A percentile compares a stretch with the other conserved stretches of the same genome.
These are phyloP conservation scores for Cryptophagus acutangulus DNA, from an alignment of 2,888 invertebrate genomes.

Conservation along the genomic window DNA sequence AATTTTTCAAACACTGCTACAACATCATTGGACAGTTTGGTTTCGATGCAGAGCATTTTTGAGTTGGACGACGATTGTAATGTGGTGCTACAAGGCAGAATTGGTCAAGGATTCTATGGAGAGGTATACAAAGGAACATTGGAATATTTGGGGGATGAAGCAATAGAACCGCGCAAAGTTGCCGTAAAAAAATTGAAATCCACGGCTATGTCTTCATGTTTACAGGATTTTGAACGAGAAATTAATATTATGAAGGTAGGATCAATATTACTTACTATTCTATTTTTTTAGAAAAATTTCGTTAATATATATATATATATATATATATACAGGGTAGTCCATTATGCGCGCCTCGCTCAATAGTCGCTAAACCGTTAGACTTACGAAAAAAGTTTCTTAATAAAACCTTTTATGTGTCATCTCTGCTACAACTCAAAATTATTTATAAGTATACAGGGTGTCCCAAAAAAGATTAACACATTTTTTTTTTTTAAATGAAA, in stretches of 20 bases:
- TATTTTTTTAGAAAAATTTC: no score
- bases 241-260: slow-evolving; percentile 80
- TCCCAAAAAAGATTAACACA: no score
- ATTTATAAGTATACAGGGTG: no score
- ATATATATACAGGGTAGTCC: no score
- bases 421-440: no score
- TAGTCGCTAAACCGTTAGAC: no score
- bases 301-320: no score
- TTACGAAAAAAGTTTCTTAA: no score
- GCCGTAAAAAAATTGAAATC: slow-evolving; percentile 65
- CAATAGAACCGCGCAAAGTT: slow-evolving; percentile 53
- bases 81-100: slow-evolving; percentile 56
- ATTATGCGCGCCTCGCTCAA: no score
- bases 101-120: slow-evolving; percentile 77
- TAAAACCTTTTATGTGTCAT: no score
- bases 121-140: slow-evolving; percentile 75
- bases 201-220: slow-evolving; percentile 48
- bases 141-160: slow-evolving; percentile 52
- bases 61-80: slow-evolving; percentile 56
- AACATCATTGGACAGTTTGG: slow-evolving; percentile 45
- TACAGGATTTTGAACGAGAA: slow-evolving; percentile 78
- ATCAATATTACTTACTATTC: no score
- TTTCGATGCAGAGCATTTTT: slow-evolving; percentile 53
- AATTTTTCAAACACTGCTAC: slow-evolving; percentile 42
- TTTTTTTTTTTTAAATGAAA: no score